Evolutionary conservation across 2,113 vertebrate genomes (phyloP).

Genomic region (Hippocampus barbouri): DNA sequence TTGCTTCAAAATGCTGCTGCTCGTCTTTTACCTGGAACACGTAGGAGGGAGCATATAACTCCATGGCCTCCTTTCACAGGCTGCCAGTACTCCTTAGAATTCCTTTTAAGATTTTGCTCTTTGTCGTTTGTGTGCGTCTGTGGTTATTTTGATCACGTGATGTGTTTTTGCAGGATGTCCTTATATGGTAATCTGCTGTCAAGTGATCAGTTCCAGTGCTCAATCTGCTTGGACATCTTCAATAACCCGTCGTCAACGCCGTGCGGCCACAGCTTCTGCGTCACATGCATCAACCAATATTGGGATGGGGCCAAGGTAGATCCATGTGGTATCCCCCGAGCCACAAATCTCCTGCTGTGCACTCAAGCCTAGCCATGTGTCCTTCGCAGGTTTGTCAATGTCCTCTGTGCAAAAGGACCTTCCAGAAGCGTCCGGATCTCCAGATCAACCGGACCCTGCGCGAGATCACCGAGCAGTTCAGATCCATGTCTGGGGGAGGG

Average conservation of each 20-base stretch:
- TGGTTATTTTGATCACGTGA: not conserved
- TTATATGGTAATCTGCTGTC: constrained; percentile 47
- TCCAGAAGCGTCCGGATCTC: constrained; percentile 63
- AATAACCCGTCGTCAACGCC: constrained; percentile 63
- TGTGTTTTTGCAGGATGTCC: constrained; percentile 47
- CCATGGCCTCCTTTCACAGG: not conserved
- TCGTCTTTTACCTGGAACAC: not conserved
- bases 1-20: not conserved
- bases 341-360: not conserved
- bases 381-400: constrained; percentile 56
- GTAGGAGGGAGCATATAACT: not conserved
- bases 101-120: not conserved
- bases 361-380: not conserved
- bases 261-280: constrained; percentile 71
- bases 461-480: constrained; percentile 73
- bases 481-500: constrained; percentile 29
- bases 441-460: constrained; percentile 71
- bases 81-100: not conserved
- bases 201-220: constrained; percentile 65
- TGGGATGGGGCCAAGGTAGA: constrained; percentile 54
- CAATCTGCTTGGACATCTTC: constrained; percentile 69
- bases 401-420: constrained; percentile 71
- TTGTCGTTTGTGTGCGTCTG: too few relatives aligned
- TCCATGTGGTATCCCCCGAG: too few relatives aligned
- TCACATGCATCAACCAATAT: constrained; percentile 61